Base-by-base conservation (phyloP, 2,888 invertebrate genomes). In the Melanostoma scalare region DNA sequence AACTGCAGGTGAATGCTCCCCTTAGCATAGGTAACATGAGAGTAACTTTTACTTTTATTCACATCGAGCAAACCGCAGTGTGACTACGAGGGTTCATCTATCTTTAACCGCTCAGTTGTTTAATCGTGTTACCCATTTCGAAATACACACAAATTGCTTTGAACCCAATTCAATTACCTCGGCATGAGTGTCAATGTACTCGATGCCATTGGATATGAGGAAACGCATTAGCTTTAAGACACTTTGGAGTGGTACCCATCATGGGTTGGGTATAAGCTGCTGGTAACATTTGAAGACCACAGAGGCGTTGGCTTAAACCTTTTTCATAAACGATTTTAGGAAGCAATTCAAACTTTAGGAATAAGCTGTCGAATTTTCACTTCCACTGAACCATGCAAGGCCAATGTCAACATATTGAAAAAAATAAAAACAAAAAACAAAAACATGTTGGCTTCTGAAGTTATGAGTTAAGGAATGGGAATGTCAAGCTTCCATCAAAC, bases 41-140 rank as follows among this genome's bases (percentile, higher is more conserved):
- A 61, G 33, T 67, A 78, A 82, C 82, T 82, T 82, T 82, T 82
- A 82, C 82, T 82, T 82, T 82, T 69, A 58, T 82, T 52, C 36
- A 38, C 35, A 8, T 63, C 48, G 46, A 60, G 8, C 42, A 52
- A 20, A 77, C 82, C 82, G n/a, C 82, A 78, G 63, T 55, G 46
- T 3, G 31, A 65, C 55, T 40, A 44, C 35, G 61, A 79, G 67
- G 68, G 65, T 68, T 68, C 46, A 60, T 38, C 60, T 73, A 60
- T 67, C 48, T 20, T 10, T 65, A 52, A 30, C 42, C 60, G 33
- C 46, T 78, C 68, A 55, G 48, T 63, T 76, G 55, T 61, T 42
- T 44, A 82, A 56, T 73, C 40, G 56, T 69, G 75, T 75, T 80
- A 80, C 65, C 63, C 60, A 77, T 77, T 72, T 68, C 72, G 58